Evolutionary conservation across 2,797 vertebrate genomes (phyloP), one percentile per base, ranked within the genome.

Genomic region (Clarias fuscus): DNA sequence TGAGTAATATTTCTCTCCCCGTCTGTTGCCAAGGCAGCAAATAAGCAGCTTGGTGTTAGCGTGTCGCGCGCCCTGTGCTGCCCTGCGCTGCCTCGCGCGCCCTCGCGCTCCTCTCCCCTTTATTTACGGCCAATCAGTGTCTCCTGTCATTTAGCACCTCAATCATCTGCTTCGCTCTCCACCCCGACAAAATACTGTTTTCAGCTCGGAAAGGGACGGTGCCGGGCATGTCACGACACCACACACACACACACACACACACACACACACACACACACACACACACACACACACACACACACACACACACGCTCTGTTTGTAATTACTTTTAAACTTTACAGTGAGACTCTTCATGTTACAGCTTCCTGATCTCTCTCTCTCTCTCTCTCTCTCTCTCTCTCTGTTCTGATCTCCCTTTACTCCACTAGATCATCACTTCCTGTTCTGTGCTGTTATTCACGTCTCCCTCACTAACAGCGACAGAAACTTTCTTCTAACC

Each of bases 1-100:
- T 81, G 86, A 90, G 90, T 90, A 91, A 91, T 91, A 92, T 91
- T 89, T 90, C 86, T 88, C 82, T 90, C 91, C 90, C 91, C 86
- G 91, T 94, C 92, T 93, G 95, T 95, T 94, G 91, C 94, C 94
- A 92, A 93, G 94, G 94, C 92, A 94, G 93, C 94, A 95, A 95
- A 95, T 95, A 92, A 94, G 91, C 94, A 93, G 92, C 89, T 93
- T 92, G 91, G 91, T 89, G 90, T 88, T 72, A 61, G 92, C 93
- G 92, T 92, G 87, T 94, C 91, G 93, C 88, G 92, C 90, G 91
- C 92, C 30, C 30, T 30, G 30, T 30, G 30, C 10, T 33, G 33
- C 91, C 43, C 10, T 10, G 43, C 10, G 43, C 1, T 48, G 8
- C 10, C 43, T 48, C 90, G 91, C 92, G 91, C 92, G 92, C 92